These are phyloP conservation scores for Bovichtus variegatus DNA, from an alignment of 2,797 vertebrate species.

Conservation along the genomic window DNA sequence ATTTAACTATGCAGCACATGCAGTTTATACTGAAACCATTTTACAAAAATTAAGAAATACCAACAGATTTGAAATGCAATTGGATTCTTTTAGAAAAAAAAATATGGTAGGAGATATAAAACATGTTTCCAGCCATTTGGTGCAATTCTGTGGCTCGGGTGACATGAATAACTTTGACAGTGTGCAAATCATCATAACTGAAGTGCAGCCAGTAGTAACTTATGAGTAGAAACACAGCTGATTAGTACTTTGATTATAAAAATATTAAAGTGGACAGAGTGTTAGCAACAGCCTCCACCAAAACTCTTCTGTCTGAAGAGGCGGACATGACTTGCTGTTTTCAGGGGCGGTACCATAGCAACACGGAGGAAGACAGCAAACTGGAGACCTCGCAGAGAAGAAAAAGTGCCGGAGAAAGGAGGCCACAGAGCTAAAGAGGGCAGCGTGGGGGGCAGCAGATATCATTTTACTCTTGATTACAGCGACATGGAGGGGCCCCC, in stretches of 20 bases:
- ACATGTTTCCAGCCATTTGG: constrained; percentile 5
- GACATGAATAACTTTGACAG: constrained; percentile 11
- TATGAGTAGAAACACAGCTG: constrained; percentile 1
- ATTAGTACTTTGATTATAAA: constrained; percentile 41
- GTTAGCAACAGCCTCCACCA: constrained; percentile 73
- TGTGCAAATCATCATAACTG: constrained; percentile 8
- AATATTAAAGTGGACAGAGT: constrained; percentile 42
- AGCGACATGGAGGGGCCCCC: constrained; percentile 39
- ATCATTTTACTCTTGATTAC: constrained; percentile 61
- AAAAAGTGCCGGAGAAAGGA: constrained; percentile 63
- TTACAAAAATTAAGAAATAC: constrained; percentile 1
- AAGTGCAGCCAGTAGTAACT: constrained; percentile 26
- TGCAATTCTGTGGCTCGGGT: neutral
- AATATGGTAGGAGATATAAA: neutral
- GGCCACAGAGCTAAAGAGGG: constrained; percentile 54
- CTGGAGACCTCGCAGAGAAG: constrained; percentile 69
- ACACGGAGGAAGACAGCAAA: constrained; percentile 79
- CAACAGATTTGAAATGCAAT: neutral
- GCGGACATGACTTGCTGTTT: constrained; percentile 81
- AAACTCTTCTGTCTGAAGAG: constrained; percentile 71
- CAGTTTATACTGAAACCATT: constrained; percentile 6
- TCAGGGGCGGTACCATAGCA: constrained; percentile 83
- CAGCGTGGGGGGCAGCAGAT: constrained; percentile 53
- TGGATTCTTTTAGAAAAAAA: neutral
- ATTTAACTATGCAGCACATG: neutral